Percentiles rank a stretch among this genome's conserved stretches.
phyloP scores from a whole-genome alignment of 2,797 vertebrate genomes.

The Tinamus major region DNA sequence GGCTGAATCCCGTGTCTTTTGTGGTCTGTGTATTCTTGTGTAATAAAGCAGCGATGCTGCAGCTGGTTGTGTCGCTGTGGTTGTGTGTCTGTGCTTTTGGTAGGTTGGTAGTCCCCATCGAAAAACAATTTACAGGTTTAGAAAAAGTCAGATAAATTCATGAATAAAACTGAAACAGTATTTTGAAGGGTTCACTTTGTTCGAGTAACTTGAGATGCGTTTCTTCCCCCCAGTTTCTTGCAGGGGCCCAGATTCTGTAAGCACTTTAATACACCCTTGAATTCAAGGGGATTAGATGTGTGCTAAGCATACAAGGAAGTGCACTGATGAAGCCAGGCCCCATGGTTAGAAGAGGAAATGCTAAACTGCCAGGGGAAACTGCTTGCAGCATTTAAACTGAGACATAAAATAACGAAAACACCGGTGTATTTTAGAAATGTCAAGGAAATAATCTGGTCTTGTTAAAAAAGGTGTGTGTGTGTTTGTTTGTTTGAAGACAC shows the following conservation, averaged over 20 bases:
- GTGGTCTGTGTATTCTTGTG: accelerated
- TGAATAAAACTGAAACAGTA: accelerated
- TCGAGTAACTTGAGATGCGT: not conserved
- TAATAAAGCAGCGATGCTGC: accelerated
- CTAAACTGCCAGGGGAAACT: not conserved
- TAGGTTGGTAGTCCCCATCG: accelerated
- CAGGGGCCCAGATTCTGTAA: not conserved
- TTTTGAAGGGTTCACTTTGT: not conserved
- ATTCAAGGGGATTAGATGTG: not conserved
- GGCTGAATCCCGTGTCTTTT: not conserved
- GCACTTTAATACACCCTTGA: not conserved
- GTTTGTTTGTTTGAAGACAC: not conserved
- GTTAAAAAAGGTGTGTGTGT: not conserved
- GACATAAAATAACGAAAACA: not conserved
- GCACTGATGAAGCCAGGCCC: not conserved
- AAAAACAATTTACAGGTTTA: not conserved
- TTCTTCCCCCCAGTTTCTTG: not conserved
- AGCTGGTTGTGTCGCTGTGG: accelerated
- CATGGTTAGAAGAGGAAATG: not conserved
- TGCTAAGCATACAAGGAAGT: not conserved
- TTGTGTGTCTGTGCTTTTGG: not conserved
- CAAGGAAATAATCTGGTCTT: not conserved
- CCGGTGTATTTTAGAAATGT: not conserved
- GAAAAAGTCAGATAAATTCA: not conserved
- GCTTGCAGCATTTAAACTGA: not conserved